Evolutionary conservation across 2,113 vertebrate species (phyloP).

Genomic region (Caretta caretta): DNA sequence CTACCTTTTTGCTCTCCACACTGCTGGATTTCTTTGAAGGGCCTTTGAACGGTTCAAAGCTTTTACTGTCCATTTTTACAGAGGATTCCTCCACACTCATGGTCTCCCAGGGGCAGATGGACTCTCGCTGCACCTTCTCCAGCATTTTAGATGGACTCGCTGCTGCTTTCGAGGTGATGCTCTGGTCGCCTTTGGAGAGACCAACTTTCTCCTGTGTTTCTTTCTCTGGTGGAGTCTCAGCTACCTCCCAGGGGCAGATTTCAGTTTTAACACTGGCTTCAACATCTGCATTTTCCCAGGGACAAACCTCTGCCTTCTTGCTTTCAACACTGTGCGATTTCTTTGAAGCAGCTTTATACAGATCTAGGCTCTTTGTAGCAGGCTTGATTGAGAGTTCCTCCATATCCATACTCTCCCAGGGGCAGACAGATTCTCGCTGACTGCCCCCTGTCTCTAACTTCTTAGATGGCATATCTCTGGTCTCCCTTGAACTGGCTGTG

Average conservation of each 20-base stretch:
- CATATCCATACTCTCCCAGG: background rate
- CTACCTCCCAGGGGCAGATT: slow-evolving; percentile 57
- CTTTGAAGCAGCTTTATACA: background rate
- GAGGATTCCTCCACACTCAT: background rate
- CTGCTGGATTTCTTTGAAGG: background rate
- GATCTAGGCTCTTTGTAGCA: background rate
- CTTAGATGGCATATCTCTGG: background rate
- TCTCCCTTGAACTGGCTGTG: background rate
- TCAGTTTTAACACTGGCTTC: background rate
- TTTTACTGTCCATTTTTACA: fast-evolving
- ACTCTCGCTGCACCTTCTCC: background rate
- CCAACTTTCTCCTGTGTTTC: background rate
- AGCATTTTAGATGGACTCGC: background rate
- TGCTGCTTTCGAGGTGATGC: fast-evolving
- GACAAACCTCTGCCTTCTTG: slow-evolving; percentile 56
- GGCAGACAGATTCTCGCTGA: background rate
- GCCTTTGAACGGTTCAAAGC: background rate
- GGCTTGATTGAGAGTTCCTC: background rate
- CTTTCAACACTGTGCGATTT: background rate
- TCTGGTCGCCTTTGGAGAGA: background rate
- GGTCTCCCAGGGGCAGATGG: background rate
- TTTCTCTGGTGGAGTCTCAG: background rate
- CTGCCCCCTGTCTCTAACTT: background rate
- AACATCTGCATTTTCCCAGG: slow-evolving; percentile 62
- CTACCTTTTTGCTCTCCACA: slow-evolving; percentile 12